Percentiles rank a stretch among this genome's conserved stretches.
Evolutionary conservation across 2,113 vertebrate species (phyloP).

Genomic region (Dicrurus megarhynchus): DNA sequence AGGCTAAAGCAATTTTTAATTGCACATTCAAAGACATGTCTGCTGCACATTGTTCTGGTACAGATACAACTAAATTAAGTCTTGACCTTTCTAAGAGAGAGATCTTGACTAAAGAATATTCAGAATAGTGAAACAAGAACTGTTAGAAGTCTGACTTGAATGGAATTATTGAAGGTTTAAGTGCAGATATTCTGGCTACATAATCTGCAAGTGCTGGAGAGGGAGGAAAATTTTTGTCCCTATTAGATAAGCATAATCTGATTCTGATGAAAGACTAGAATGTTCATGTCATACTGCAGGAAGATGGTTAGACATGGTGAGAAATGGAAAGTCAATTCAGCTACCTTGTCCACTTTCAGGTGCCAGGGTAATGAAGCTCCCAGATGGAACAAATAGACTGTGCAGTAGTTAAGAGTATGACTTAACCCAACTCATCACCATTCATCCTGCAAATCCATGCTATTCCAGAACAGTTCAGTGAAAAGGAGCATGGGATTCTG

Average conservation of each 20-base stretch:
- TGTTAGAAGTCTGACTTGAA: not conserved
- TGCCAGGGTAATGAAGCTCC: not conserved
- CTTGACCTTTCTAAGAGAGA: not conserved
- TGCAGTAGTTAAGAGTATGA: not conserved
- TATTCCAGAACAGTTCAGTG: not conserved
- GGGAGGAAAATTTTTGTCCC: not conserved
- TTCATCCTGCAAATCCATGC: not conserved
- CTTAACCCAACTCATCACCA: not conserved
- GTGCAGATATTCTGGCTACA: not conserved
- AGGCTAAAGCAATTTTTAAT: slow-evolving; percentile 31
- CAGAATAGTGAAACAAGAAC: not conserved
- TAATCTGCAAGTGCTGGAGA: not conserved
- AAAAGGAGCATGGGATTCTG: not conserved
- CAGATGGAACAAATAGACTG: not conserved
- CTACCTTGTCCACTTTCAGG: not conserved
- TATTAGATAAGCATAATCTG: not conserved
- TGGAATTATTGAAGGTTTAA: not conserved
- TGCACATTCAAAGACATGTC: not conserved
- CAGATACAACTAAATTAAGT: not conserved
- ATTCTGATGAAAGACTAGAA: not conserved
- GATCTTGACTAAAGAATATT: not conserved
- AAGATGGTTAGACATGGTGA: not conserved
- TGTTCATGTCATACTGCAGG: not conserved
- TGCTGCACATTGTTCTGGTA: not conserved
- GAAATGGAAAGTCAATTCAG: not conserved